These are phyloP conservation scores for Acleris emargana DNA, from an alignment of 2,888 invertebrate species.

Conservation along the genomic window DNA sequence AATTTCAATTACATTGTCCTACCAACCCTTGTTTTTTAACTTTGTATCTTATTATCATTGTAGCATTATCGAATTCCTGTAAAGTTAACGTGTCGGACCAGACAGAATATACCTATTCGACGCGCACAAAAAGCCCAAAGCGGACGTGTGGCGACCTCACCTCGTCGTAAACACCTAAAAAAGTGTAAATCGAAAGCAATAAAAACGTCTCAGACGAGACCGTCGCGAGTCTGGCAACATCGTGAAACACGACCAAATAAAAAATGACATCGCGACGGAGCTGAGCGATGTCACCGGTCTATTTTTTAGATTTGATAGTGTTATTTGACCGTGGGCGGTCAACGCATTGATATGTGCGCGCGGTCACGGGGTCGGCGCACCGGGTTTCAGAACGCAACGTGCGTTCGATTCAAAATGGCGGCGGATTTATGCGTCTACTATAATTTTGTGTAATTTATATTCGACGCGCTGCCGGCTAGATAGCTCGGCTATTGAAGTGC, in stretches of 20 bases:
- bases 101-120: slow-evolving; percentile 19
- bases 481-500: slow-evolving; percentile 75
- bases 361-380: slow-evolving; percentile 79
- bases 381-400: slow-evolving; percentile 56
- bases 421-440: slow-evolving; percentile 48
- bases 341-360: slow-evolving; percentile 76
- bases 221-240: slow-evolving; percentile 56
- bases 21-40: no score
- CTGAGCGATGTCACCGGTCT: slow-evolving; percentile 44
- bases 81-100: slow-evolving; percentile 3
- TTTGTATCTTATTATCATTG: no score
- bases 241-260: slow-evolving; percentile 45
- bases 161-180: slow-evolving; percentile 74
- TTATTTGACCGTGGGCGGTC: slow-evolving; percentile 76
- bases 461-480: slow-evolving; percentile 73
- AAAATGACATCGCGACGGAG: slow-evolving; percentile 13
- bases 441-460: slow-evolving; percentile 78
- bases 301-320: slow-evolving; percentile 62
- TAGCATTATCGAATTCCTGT: no score
- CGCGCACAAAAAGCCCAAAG: slow-evolving; percentile 63
- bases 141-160: slow-evolving; percentile 74
- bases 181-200: slow-evolving; percentile 76
- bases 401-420: slow-evolving; percentile 48
- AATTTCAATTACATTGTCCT: no score
- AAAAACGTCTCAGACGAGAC: slow-evolving; percentile 69